Conservation (phyloP, 2,888 invertebrate genomes). For the Drosophila picticornis region DNA sequence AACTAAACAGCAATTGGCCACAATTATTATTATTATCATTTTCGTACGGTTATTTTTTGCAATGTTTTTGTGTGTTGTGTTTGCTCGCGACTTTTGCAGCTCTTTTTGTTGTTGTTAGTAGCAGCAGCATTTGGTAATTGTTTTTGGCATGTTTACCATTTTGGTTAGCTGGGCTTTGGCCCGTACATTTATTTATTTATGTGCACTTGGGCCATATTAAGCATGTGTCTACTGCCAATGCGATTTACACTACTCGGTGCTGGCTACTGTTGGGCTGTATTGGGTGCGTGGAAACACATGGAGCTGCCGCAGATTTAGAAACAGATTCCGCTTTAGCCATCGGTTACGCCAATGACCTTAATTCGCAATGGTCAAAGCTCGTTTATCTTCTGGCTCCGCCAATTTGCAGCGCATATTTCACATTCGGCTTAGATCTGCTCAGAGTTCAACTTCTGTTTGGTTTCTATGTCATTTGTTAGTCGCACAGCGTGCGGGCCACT, state of each 20-base stretch:
- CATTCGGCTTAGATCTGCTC: constrained; percentile 44
- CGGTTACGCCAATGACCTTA: constrained; percentile 71
- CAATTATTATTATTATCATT: constrained; percentile 81
- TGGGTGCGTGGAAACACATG: constrained; percentile 44
- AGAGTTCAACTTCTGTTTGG: constrained; percentile 42
- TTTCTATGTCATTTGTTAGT: constrained; percentile 46
- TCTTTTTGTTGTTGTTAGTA: constrained; percentile 18
- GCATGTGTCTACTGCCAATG: constrained; percentile 55
- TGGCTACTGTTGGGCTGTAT: constrained; percentile 63
- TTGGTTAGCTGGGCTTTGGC: constrained; percentile 61
- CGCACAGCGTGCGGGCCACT: constrained; percentile 44
- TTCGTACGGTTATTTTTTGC: constrained; percentile 61
- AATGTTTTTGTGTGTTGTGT: constrained; percentile 33
- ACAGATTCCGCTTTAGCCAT: constrained; percentile 29
- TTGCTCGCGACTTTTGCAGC: constrained; percentile 37
- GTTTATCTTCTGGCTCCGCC: constrained; percentile 73
- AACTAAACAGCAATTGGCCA: constrained; percentile 81
- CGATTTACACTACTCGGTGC: constrained; percentile 24
- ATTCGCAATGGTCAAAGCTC: constrained; percentile 69
- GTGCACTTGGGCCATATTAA: constrained; percentile 61
- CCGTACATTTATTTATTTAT: constrained; percentile 51
- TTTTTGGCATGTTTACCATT: constrained; percentile 81
- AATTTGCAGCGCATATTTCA: constrained; percentile 71
- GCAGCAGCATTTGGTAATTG: constrained; percentile 73
- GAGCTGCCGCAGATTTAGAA: constrained; percentile 16